Evolutionary conservation across 1,140 invertebrate genomes (phyloP).

Genomic region (Daktulosphaira vitifoliae): DNA sequence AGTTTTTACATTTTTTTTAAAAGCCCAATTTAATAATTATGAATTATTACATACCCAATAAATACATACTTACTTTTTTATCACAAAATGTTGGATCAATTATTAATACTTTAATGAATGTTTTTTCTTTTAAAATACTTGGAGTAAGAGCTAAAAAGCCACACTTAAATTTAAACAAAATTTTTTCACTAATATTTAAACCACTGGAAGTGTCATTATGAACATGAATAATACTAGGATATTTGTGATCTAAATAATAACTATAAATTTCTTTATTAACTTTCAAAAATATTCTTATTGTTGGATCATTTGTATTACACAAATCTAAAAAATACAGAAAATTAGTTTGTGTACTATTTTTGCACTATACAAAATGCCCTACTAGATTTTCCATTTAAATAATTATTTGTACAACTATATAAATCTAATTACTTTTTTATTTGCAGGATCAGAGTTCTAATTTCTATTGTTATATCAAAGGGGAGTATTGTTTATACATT

Average conservation of each 20-base stretch:
- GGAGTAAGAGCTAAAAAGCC: neutral
- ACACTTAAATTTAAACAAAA: conserved; percentile 7
- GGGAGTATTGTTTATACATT: no score
- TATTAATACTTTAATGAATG: neutral
- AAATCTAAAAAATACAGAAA: no score
- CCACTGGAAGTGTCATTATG: neutral
- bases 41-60: neutral
- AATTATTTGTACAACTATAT: no score
- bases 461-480: no score
- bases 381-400: no score
- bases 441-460: no score
- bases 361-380: no score
- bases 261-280: neutral
- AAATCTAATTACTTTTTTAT: no score
- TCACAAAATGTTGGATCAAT: conserved; percentile 12
- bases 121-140: neutral
- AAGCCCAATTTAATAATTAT: no score
- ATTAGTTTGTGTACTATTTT: no score
- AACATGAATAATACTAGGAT: neutral
- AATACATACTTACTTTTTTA: conserved; percentile 4
- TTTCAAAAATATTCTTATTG: neutral
- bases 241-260: neutral
- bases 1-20: no score
- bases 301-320: no score
- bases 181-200: neutral